Evolutionary conservation across 2,113 vertebrate genomes (phyloP), one percentile per base, ranked within the genome.

Genomic region (Motacilla alba): DNA sequence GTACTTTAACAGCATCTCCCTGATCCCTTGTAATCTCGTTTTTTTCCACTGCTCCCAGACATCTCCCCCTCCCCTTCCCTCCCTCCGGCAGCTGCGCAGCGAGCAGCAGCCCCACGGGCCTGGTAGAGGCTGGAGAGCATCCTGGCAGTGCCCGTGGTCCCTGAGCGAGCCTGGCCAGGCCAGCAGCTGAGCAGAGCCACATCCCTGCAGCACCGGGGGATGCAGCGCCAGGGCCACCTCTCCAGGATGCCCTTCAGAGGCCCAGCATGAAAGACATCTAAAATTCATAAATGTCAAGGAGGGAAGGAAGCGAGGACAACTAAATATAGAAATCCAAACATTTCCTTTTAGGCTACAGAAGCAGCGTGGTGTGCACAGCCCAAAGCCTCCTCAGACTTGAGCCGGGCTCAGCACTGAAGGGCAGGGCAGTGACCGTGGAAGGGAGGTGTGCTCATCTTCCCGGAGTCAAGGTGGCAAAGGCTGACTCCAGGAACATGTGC

Each of bases 221-320:
- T 2, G 3, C 27, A 7, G 64, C 0, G 0, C 72, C 7, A 44
- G 50, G 90, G 64, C 73, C 58, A 20, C 41, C 49, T 41, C 70
- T 33, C 43, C 74, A 21, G 31, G 66, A 44, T 0, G 33, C 72
- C 86, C 93, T 92, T 94, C 41, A 24, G 83, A 68, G 72, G 37
- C 89, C 72, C 58, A 5, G 83, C 21, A 10, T 5, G 72, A 88
- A 8, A 73, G 28, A 4, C 73, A 94, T 96, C 80, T 89, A 89
- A 96, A 95, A 92, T 96, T 95, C 80, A 94, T 95, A 91, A 96
- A 94, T 96, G 94, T 77, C 96, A 96, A 77, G 80, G 87, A 83
- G 87, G 80, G 77, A 94, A 74, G 91, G 89, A 91, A 95, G 89
- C 0, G 41, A 92, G 63, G 50, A 83, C 68, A 69, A 49, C 89